These are phyloP conservation scores for Bombyx huttoni DNA, from an alignment of 2,888 invertebrate genomes.

Conservation along the genomic window DNA sequence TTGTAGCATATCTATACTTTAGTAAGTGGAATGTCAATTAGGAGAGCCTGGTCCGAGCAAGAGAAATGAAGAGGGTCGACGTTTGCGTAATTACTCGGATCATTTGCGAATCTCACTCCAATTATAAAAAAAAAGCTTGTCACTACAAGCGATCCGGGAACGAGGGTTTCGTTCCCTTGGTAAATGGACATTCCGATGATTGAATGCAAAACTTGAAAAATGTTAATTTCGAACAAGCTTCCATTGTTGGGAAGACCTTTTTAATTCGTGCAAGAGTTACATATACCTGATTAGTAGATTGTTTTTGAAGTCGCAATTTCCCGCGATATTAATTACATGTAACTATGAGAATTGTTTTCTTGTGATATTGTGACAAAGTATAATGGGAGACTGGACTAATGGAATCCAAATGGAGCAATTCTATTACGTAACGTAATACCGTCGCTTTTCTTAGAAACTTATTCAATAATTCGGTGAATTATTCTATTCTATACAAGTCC, in stretches of 20 bases:
- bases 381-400: background rate
- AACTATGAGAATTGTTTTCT: background rate
- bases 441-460: background rate
- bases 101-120: slow-evolving; percentile 62
- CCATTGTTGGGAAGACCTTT: background rate
- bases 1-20: slow-evolving; percentile 21
- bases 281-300: slow-evolving; percentile 1
- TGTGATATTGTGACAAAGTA: background rate
- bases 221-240: slow-evolving; percentile 12
- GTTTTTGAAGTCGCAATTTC: background rate
- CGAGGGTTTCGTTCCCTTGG: slow-evolving; percentile 26
- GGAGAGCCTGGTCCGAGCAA: slow-evolving; percentile 27
- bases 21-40: slow-evolving; percentile 46
- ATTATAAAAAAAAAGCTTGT: slow-evolving; percentile 57
- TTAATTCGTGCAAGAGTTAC: background rate
- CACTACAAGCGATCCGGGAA: slow-evolving; percentile 42
- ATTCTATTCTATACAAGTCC: background rate
- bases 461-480: background rate
- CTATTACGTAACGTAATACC: background rate
- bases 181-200: slow-evolving; percentile 31
- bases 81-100: slow-evolving; percentile 67
- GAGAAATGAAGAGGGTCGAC: slow-evolving; percentile 68
- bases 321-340: background rate
- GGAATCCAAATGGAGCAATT: background rate
- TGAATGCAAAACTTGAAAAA: slow-evolving; percentile 24